Conservation (phyloP, 2,797 vertebrate genomes). For the Rhynchonycteris naso region DNA sequence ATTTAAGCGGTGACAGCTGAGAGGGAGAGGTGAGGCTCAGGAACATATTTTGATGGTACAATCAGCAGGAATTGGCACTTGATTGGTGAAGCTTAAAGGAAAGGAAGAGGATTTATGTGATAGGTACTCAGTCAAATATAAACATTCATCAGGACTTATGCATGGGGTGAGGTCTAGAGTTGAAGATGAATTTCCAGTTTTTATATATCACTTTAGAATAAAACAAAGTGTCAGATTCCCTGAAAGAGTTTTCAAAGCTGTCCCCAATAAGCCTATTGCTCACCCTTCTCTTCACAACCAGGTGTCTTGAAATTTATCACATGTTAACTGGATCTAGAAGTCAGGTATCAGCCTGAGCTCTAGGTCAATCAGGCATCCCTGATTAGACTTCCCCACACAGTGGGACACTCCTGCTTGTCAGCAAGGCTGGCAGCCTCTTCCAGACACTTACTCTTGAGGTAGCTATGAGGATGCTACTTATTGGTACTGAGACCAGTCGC, state of each 20-base stretch:
- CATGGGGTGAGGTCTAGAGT: not conserved
- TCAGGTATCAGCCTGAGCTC: not conserved
- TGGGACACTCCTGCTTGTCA: no score
- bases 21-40: not conserved
- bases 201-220: not conserved
- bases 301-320: slow-evolving; percentile 12
- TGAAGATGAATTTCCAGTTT: not conserved
- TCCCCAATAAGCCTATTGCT: not conserved
- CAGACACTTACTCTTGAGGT: no score
- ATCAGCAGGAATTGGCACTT: not conserved
- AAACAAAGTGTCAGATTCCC: not conserved
- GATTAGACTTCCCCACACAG: no score
- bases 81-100: not conserved
- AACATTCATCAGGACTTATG: not conserved
- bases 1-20: not conserved
- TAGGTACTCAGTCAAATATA: not conserved
- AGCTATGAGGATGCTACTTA: no score
- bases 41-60: not conserved
- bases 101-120: not conserved
- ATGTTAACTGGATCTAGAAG: not conserved
- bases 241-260: not conserved
- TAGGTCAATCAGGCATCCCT: no score
- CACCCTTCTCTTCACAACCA: not conserved
- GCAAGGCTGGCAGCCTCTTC: no score
- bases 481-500: no score